A percentile compares a stretch with the other conserved stretches of the same genome.
Evolutionary conservation across 1,140 invertebrate species (phyloP).

Genomic region (Globodera rostochiensis): DNA sequence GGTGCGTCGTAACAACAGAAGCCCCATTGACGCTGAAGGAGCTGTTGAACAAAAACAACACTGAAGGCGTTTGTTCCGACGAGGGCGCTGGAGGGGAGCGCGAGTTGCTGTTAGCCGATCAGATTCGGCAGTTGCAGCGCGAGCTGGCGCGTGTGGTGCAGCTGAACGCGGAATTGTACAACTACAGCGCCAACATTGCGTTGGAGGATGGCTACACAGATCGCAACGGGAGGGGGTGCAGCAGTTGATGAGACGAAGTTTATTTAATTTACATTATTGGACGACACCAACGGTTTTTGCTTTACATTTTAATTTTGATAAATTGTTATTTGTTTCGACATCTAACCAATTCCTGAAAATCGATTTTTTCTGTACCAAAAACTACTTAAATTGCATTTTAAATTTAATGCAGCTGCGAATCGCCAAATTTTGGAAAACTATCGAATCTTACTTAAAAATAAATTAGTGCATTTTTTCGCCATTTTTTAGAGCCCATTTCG

Average conservation of each 20-base stretch:
- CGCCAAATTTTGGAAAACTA: too few species aligned
- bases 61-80: not conserved
- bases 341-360: too few species aligned
- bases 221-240: not conserved
- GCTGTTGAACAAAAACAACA: not conserved
- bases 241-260: not conserved
- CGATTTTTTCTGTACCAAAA: too few species aligned
- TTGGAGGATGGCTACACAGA: not conserved
- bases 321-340: too few species aligned
- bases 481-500: too few species aligned
- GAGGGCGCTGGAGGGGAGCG: not conserved
- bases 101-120: not conserved
- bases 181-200: slow-evolving; percentile 7
- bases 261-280: too few species aligned
- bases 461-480: too few species aligned
- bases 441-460: too few species aligned
- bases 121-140: not conserved
- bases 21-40: not conserved
- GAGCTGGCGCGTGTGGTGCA: slow-evolving; percentile 19
- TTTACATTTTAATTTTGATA: too few species aligned
- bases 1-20: not conserved
- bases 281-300: too few species aligned
- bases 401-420: too few species aligned
- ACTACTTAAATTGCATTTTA: too few species aligned
- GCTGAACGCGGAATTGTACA: slow-evolving; percentile 24